These are phyloP conservation scores for Coptodon bakossiorum DNA, from an alignment of 2,113 vertebrate species.

Conservation along the genomic window DNA sequence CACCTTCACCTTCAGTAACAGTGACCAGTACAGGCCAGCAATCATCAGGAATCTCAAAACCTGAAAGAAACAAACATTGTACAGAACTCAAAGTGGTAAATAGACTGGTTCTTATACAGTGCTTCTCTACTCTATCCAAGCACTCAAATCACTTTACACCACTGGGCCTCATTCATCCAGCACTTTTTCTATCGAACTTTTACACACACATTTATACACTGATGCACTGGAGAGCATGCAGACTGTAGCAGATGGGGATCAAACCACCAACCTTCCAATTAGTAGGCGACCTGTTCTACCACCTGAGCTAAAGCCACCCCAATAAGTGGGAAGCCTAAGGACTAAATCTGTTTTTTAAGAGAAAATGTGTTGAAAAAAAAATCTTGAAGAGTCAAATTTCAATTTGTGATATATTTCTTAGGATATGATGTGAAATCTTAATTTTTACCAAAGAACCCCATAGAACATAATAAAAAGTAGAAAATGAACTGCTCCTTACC, in stretches of 20 bases:
- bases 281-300: neutral
- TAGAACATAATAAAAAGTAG: neutral
- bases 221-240: neutral
- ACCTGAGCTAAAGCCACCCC: neutral
- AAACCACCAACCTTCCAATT: neutral
- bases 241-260: neutral
- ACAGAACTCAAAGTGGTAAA: neutral
- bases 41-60: neutral
- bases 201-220: neutral
- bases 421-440: neutral
- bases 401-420: neutral
- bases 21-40: constrained; percentile 13
- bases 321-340: accelerated
- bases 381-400: neutral
- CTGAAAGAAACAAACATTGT: neutral
- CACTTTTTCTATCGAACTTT: neutral
- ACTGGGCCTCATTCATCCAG: neutral
- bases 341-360: neutral
- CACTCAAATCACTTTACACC: neutral
- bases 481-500: neutral
- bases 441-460: neutral
- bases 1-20: neutral
- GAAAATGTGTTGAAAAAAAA: neutral
- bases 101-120: neutral
- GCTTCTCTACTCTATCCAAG: neutral